Conservation (phyloP, 2,797 vertebrate species). For the Myoxocephalus aenaeus region DNA sequence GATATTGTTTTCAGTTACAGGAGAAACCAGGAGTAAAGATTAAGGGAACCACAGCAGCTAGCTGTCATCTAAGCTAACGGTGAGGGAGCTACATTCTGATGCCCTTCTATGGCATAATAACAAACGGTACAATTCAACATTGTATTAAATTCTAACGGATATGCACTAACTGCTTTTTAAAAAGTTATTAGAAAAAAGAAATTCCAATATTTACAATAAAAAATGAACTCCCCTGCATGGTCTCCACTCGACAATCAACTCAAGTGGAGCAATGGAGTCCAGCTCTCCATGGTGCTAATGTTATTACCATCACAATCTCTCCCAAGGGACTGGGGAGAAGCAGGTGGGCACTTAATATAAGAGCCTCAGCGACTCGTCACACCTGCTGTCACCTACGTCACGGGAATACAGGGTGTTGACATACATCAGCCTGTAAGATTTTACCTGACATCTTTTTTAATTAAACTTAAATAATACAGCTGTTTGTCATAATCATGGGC, state of each 20-base stretch:
- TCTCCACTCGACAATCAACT: slow-evolving; percentile 39
- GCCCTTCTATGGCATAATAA: neutral
- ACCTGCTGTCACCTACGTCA: slow-evolving; percentile 3
- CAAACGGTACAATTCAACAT: neutral
- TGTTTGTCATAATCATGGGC: neutral
- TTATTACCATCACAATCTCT: slow-evolving; percentile 38
- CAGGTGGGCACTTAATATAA: slow-evolving; percentile 59
- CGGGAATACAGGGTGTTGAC: slow-evolving; percentile 13
- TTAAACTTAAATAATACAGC: slow-evolving; percentile 8
- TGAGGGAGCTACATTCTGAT: neutral
- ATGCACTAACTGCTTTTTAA: neutral
- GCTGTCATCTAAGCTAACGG: neutral
- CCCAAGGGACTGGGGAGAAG: slow-evolving; percentile 31
- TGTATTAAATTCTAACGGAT: neutral
- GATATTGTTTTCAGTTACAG: neutral
- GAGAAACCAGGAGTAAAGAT: neutral
- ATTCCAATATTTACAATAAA: neutral
- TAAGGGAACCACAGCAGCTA: neutral
- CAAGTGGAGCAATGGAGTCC: slow-evolving; percentile 57
- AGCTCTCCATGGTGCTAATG: slow-evolving; percentile 52
- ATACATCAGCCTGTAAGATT: neutral
- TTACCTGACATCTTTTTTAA: neutral
- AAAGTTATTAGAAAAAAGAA: neutral
- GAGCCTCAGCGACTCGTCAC: slow-evolving; percentile 20
- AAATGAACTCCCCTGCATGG: neutral